phyloP scores from a whole-genome alignment of 1,140 invertebrate species.

The Caenorhabditis tropicalis region DNA sequence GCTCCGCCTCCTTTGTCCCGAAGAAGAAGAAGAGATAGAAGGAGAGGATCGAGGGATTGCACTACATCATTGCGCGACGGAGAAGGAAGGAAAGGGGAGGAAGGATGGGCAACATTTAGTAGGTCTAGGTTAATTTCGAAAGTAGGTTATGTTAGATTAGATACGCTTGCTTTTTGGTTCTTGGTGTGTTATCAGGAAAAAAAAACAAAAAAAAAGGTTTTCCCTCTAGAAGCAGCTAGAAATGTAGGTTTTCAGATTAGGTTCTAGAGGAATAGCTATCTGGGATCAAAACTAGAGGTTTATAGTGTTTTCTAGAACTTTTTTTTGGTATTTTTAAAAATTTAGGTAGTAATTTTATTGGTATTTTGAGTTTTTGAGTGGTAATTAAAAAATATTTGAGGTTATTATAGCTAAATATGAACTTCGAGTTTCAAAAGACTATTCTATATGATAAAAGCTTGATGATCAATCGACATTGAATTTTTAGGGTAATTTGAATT shows the following conservation, averaged over 20 bases:
- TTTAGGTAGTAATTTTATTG: too few species aligned
- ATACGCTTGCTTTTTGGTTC: background rate
- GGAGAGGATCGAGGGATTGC: background rate
- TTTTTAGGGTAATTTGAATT: too few species aligned
- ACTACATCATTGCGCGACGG: background rate
- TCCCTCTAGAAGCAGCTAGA: too few species aligned
- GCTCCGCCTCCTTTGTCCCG: background rate
- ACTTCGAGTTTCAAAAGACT: too few species aligned
- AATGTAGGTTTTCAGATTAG: too few species aligned
- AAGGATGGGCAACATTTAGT: constrained; percentile 24
- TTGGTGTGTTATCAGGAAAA: too few species aligned
- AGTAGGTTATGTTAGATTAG: constrained; percentile 40
- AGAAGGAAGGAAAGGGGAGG: background rate
- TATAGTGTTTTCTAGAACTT: background rate
- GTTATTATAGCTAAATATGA: too few species aligned
- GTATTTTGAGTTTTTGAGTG: too few species aligned
- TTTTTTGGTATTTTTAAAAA: background rate
- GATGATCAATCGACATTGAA: too few species aligned
- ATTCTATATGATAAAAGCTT: too few species aligned
- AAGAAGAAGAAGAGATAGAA: background rate
- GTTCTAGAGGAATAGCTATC: background rate
- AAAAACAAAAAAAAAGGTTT: too few species aligned
- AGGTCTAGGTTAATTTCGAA: constrained; percentile 42
- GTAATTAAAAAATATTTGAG: too few species aligned
- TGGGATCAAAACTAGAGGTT: background rate